These are phyloP conservation scores for Muntiacus muntjak DNA, from an alignment of 2,113 vertebrate genomes.

Conservation along the genomic window DNA sequence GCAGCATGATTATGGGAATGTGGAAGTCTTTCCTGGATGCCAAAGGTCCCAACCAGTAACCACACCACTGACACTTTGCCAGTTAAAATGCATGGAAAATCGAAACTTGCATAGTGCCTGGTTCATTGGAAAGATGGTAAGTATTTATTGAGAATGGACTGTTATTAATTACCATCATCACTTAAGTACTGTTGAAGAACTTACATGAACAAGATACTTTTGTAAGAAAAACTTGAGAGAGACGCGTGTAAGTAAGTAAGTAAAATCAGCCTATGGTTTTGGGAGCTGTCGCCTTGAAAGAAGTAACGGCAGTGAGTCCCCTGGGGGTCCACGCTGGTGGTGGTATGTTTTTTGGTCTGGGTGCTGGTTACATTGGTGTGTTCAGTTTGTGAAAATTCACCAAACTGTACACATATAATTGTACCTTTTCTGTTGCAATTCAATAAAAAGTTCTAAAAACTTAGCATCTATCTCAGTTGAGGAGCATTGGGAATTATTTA, in stretches of 20 bases:
- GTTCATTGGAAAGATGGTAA: not conserved
- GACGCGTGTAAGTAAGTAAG: not conserved
- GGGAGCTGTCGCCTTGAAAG: too few species aligned
- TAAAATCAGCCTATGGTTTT: fast-evolving
- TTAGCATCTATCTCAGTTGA: not conserved
- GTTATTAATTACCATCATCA: not conserved
- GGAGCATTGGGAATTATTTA: too few species aligned
- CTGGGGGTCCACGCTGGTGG: fast-evolving
- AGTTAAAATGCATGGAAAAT: too few species aligned
- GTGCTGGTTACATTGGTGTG: not conserved
- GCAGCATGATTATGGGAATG: fast-evolving
- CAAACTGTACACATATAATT: not conserved
- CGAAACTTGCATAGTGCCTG: fast-evolving
- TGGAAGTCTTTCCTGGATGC: not conserved
- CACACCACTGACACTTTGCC: too few species aligned
- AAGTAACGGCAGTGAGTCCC: fast-evolving
- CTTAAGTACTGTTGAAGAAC: not conserved
- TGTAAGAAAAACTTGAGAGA: not conserved
- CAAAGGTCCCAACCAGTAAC: not conserved
- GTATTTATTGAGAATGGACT: not conserved
- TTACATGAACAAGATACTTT: not conserved
- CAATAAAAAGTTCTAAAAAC: not conserved
- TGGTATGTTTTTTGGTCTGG: not conserved
- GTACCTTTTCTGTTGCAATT: not conserved
- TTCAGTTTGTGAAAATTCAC: not conserved